Base-by-base conservation (phyloP, 1,140 invertebrate genomes). In the Andrena cerasifolii region DNA sequence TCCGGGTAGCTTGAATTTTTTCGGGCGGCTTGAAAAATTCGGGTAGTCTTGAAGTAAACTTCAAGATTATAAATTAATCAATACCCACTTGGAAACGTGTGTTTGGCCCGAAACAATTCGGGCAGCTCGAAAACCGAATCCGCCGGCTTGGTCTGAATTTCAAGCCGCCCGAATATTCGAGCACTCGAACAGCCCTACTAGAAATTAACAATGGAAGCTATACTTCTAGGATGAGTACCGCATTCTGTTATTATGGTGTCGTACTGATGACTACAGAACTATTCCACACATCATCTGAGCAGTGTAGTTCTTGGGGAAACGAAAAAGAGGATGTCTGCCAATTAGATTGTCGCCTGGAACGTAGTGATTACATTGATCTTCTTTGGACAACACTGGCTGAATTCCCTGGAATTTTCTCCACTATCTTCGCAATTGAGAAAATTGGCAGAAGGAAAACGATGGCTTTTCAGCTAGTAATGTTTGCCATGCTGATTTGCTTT, bases 201-300 rank as follows among this genome's bases (percentile, higher is more conserved):
- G 24, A 14, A 6, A 28, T 49, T 0, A 61, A 31, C 36, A 40
- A 36, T 33, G 4, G 0, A 24, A 45, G 28, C 18, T 8, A 8
- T 24, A 71, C 14, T 45, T 90, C 56, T 87, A 98, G 97, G 97
- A 96, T 98, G 93, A 95, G 96, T 0, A 98, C 97, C 92, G 97
- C 98, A 2, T 99, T 99, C 92, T 98, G 97, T 85, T 99, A 99
- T 90, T 99, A 99, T 90, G 98, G 98, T 1, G 94, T 99, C 45
- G 98, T 99, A 5, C 92, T 99, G 54, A 98, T 99, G 95, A 98
- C 98, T 1, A 99, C 98, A 1, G 98, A 99, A 91, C 93, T 99
- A 36, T 97, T 99, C 92, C 96, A 97, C 87, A 94, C 93, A 21
- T 93, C 94, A 2, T 90, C 93, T n/a, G 91, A 91, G 36, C 90